Evolutionary conservation across 1,140 invertebrate species (phyloP), one percentile per base, ranked within the genome.

Genomic region (Brachionus paranguensis): DNA sequence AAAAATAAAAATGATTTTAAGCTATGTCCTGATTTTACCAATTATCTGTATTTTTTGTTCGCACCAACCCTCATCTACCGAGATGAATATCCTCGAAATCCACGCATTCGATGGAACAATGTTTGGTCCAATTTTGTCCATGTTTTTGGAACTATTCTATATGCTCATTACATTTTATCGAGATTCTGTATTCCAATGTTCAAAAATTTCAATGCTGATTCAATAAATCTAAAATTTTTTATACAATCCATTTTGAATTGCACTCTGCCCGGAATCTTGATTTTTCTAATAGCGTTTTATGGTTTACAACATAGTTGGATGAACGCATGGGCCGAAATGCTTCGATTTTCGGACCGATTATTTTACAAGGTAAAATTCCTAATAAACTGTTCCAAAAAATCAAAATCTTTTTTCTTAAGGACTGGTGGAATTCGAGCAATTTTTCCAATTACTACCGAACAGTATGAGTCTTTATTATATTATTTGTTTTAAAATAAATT

Each of bases 401-500:
- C 47, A 33, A 8, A 41, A 53, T 72, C n/a, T 7, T 17, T 70
- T 29, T n/a, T n/a, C 84, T 90, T 12, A 87, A 95, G 93, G 95
- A 97, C 86, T 98, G 96, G 96, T 98, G 96, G 96, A 96, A 94
- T 68, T 93, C 93, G 6, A 93, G 92, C 2, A 92, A 92, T 1
- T 97, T 93, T 87, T 92, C 92, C 0, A 91, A 90, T 5, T 99
- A 93, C 87, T 98, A 96, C 87, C 91, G 84, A 41, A 74, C 84
- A 14, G 81, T 68, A 68, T 37, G 20, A 24, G 1, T 17, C 2
- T 12, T 2, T 24, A 84, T 27, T n/a, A 65, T 29, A 65, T 4
- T 4, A 4, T 6, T 50, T 50, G 0, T 50, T 65, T 5, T n/a
- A 29, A 12, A 68, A 33, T 68, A 72, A 41, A 72, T n/a, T 41